phyloP scores from a whole-genome alignment of 2,888 invertebrate genomes.

The Allolobophora icterica region DNA sequence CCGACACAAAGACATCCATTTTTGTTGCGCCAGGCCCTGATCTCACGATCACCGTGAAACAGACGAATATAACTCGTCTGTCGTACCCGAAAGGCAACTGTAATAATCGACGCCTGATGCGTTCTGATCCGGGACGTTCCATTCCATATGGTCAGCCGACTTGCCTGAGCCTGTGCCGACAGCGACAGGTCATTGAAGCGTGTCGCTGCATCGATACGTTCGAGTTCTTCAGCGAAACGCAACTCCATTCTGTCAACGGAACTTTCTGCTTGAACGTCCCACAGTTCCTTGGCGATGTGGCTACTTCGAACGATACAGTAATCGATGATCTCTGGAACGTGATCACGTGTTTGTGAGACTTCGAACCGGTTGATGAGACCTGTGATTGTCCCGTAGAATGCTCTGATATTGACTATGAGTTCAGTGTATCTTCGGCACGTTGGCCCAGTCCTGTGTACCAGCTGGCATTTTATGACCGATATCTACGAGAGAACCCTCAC shows the following conservation, averaged over 20 bases:
- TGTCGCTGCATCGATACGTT: constrained; percentile 15
- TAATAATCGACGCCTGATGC: neutral
- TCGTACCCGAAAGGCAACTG: neutral
- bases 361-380: neutral
- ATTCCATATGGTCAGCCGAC: neutral
- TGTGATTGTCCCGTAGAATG: constrained; percentile 7
- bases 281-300: neutral
- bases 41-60: constrained; percentile 7
- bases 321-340: neutral
- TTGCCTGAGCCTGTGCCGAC: neutral
- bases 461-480: constrained; percentile 8
- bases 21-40: neutral
- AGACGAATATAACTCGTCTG: constrained; percentile 26
- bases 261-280: neutral
- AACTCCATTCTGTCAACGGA: neutral
- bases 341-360: neutral
- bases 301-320: neutral
- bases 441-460: neutral
- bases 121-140: neutral
- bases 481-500: neutral
- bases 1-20: neutral
- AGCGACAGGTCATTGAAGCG: neutral
- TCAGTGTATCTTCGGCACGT: neutral
- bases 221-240: neutral
- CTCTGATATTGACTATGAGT: neutral